phyloP scores from a whole-genome alignment of 2,113 vertebrate species.

The Calyptomena viridis region DNA sequence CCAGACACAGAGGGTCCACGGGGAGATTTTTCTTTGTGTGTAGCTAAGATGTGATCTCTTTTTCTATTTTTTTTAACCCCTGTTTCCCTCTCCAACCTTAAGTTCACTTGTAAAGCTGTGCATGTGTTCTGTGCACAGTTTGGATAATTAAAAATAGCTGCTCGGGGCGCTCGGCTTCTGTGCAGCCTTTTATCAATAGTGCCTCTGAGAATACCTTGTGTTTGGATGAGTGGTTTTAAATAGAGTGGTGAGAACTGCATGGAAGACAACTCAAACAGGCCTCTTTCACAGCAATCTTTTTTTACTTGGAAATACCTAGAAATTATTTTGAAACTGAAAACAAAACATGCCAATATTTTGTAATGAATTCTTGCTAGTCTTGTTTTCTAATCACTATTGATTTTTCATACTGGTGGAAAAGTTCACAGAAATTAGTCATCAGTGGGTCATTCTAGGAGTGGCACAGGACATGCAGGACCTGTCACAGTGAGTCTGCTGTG shows the following conservation, averaged over 20 bases:
- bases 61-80: neutral
- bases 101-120: neutral
- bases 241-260: neutral
- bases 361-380: neutral
- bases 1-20: neutral
- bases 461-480: neutral
- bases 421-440: neutral
- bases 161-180: conserved; percentile 38
- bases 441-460: neutral
- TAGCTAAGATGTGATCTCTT: neutral
- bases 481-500: fast-evolving
- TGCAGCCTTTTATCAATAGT: conserved; percentile 47
- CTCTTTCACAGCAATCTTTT: neutral
- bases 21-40: neutral
- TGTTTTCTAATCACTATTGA: neutral
- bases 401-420: neutral
- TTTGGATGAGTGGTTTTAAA: conserved; percentile 55
- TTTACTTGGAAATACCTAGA: neutral
- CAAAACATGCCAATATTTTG: neutral
- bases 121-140: conserved; percentile 7
- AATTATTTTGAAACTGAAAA: neutral
- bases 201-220: conserved; percentile 55
- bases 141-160: conserved; percentile 58
- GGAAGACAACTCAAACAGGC: neutral
- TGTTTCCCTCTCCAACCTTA: neutral